Percentiles rank a stretch among this genome's conserved stretches.
These are phyloP conservation scores for Anniella stebbinsi DNA, from an alignment of 2,797 vertebrate genomes.

Conservation along the genomic window DNA sequence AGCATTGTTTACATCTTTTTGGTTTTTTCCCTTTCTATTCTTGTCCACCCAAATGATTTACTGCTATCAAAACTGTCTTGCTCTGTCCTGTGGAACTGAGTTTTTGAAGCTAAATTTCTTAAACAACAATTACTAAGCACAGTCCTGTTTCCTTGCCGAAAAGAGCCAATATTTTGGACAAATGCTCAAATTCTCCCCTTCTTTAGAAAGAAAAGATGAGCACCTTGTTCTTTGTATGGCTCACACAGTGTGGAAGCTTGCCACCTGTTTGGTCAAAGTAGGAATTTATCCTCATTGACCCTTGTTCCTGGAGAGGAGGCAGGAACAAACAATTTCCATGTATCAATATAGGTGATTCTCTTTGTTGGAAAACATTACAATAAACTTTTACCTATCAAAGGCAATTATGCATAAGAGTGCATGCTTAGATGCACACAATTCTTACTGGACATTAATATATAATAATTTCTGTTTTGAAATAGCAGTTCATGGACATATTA, in stretches of 20 bases:
- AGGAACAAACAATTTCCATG: too few relatives aligned
- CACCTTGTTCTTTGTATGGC: background rate
- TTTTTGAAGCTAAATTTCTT: background rate
- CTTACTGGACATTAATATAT: too few relatives aligned
- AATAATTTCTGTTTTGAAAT: background rate
- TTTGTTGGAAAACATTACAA: background rate
- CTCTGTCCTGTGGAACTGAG: too few relatives aligned
- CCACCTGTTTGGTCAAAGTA: background rate
- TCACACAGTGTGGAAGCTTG: background rate
- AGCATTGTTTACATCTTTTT: fast-evolving
- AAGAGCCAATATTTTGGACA: background rate
- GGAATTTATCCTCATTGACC: background rate
- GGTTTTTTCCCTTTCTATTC: slow-evolving; percentile 21
- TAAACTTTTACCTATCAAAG: slow-evolving; percentile 58
- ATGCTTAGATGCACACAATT: slow-evolving; percentile 31
- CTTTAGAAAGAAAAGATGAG: background rate
- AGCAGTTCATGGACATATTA: slow-evolving; percentile 20
- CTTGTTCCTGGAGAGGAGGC: background rate
- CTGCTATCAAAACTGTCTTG: background rate
- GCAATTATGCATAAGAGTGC: slow-evolving; percentile 54
- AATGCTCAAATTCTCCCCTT: background rate
- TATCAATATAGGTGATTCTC: too few relatives aligned
- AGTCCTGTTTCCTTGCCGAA: background rate
- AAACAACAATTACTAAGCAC: background rate
- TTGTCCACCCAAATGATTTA: slow-evolving; percentile 1